These are phyloP conservation scores for Loxodonta africana DNA, from an alignment of 2,113 vertebrate species.

Conservation along the genomic window DNA sequence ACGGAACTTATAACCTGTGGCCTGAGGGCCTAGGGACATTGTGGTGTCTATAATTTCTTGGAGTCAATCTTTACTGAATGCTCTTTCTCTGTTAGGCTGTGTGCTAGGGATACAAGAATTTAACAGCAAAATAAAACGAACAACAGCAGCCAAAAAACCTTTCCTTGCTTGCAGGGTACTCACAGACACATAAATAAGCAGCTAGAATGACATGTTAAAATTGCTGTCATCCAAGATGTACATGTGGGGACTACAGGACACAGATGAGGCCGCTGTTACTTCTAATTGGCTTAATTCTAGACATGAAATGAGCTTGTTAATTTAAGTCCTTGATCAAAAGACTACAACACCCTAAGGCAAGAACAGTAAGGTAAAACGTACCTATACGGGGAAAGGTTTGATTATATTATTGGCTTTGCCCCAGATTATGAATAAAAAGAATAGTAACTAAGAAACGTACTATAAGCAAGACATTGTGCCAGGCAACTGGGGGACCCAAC, in stretches of 20 bases:
- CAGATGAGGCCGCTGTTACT: not conserved
- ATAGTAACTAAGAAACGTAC: not conserved
- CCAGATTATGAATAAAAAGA: not conserved
- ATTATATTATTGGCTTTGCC: constrained; percentile 20
- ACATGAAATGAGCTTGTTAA: constrained; percentile 76
- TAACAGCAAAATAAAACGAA: not conserved
- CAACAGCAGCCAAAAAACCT: not conserved
- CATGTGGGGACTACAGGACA: not conserved
- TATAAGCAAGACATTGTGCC: not conserved
- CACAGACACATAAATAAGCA: not conserved
- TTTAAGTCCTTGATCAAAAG: constrained; percentile 75
- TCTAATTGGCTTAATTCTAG: constrained; percentile 28
- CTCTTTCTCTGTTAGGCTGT: not conserved
- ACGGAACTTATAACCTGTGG: not conserved
- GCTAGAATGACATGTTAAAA: not conserved
- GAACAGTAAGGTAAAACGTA: constrained; percentile 9
- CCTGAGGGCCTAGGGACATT: too few species aligned
- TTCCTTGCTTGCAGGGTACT: not conserved
- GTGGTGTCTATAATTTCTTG: not conserved
- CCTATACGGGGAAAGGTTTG: not conserved
- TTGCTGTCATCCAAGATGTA: not conserved
- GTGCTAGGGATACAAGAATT: not conserved
- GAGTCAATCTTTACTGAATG: not conserved
- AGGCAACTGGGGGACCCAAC: not conserved
- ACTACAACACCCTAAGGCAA: constrained; percentile 72